Evolutionary conservation across 2,797 vertebrate species (phyloP), one percentile per base, ranked within the genome.

Genomic region (Sternotherus odoratus): DNA sequence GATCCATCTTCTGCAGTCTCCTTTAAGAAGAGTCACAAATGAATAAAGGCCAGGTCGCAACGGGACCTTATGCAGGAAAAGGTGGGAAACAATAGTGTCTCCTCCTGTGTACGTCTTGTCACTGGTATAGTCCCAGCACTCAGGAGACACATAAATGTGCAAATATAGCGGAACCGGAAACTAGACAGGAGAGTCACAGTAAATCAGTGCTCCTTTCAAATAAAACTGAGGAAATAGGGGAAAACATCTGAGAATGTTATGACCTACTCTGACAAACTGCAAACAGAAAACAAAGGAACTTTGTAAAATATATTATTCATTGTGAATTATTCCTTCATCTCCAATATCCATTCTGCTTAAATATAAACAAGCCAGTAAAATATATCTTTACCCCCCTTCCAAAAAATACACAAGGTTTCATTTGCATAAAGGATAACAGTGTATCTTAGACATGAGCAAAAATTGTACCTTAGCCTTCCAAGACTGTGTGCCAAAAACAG

Each of bases 341-440:
- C 12, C 48, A 72, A 5, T 74, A 50, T 10, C 1, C 78, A 2
- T 72, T 88, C 54, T 75, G 43, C 84, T 6, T 81, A 69, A 85
- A 51, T 30, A 60, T 50, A 86, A 84, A 6, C 4, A 77, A 78
- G 43, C 3, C 26, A 9, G 48, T 56, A 28, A 85, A 93, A 83
- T 46, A 8, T 0, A 11, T 0, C 0, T 51, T 77, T 81, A 75
- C 39, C 43, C 43, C 43, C 43, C 43, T 8, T 43, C 43, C 43
- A 43, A 13, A 39, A 69, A 49, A 49, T 82, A 81, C 0, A 48
- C 12, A 56, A 8, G 3, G 8, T 77, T 78, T 83, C 0, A 36
- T 84, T 93, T 87, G 3, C 48, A 4, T 30, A 28, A 79, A 87
- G 46, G 11, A 5, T 4, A 80, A 57, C 15, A 74, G 5, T 33